A percentile compares a stretch with the other conserved stretches of the same genome.
Conservation (phyloP, 2,888 invertebrate species). For the Phragmatobia fuliginosa region DNA sequence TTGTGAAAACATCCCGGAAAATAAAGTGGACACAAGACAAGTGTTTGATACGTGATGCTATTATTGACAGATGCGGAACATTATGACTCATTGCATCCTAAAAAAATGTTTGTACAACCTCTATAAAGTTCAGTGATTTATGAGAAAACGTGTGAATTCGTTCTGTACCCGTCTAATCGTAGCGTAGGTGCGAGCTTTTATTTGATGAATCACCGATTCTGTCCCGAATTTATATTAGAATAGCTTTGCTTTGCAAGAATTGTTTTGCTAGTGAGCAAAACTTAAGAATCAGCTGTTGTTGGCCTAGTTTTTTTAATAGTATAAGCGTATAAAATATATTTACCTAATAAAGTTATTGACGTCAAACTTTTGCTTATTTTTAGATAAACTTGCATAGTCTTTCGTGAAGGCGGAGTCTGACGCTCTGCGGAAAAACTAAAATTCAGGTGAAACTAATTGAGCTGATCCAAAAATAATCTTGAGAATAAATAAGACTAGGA, state of each 20-base stretch:
- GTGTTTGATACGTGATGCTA: slow-evolving; percentile 29
- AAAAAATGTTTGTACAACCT: slow-evolving; percentile 62
- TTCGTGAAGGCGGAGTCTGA: too few species aligned
- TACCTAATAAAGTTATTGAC: slow-evolving; percentile 34
- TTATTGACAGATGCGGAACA: slow-evolving; percentile 40
- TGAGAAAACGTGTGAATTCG: slow-evolving; percentile 51
- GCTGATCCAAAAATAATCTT: too few species aligned
- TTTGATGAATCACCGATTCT: slow-evolving; percentile 60
- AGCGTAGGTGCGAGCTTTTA: slow-evolving; percentile 57
- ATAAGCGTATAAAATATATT: slow-evolving; percentile 38
- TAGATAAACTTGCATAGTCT: slow-evolving; percentile 11
- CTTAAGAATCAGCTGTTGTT: slow-evolving; percentile 28
- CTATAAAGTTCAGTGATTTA: slow-evolving; percentile 63
- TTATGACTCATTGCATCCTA: slow-evolving; percentile 55
- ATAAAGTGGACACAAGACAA: slow-evolving; percentile 25
- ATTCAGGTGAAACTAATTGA: too few species aligned
- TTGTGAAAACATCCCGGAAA: slow-evolving; percentile 22
- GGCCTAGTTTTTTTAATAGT: slow-evolving; percentile 42
- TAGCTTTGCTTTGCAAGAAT: slow-evolving; percentile 47
- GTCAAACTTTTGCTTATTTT: slow-evolving; percentile 33
- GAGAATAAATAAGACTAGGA: too few species aligned
- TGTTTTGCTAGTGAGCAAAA: slow-evolving; percentile 38
- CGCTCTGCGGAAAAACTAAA: too few species aligned
- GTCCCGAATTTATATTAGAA: slow-evolving; percentile 56
- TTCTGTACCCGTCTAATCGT: slow-evolving; percentile 39